Evolutionary conservation across 1,140 invertebrate species (phyloP), one percentile per base, ranked within the genome.

Genomic region (Adoxophyes honmai): DNA sequence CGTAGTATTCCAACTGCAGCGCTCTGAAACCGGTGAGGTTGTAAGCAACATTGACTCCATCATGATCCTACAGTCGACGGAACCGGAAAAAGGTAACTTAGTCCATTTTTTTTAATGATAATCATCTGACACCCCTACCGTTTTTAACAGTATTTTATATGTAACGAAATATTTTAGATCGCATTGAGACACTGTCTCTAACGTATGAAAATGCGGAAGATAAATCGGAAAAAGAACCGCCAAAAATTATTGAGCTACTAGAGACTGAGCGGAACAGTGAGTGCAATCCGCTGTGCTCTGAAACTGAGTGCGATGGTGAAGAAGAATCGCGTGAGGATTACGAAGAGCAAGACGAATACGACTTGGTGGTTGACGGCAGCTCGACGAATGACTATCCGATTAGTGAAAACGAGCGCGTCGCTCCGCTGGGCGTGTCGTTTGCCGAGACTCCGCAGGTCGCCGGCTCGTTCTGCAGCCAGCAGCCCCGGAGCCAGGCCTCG

Each of bases 241-340:
- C 42, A 18, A 48, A 28, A 21, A 11, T 48, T 14, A 48, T 48
- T 14, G 42, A 48, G 42, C 10, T 48, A 2, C 16, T 11, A 10
- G 42, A 48, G 21, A 28, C 10, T 0, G 21, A 48, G 11, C 42
- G 21, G 11, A 48, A 48, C 21, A 48, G 5, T 15, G 42, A 48
- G 5, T 15, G 42, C n/a, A 48, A 11, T 21, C 18, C 21, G 18
- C 8, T 28, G 9, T 33, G 14, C 6, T 33, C 18, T 7, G n/a
- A 21, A 28, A 21, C 42, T 18, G 42, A n/a, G n/a, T n/a, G n/a
- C n/a, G n/a, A 48, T 10, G 42, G 21, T 28, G 73, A 73, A 59
- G 62, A 72, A n/a, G 48, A 52, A 8, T n/a, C 58, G n/a, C 15
- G 13, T 13, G 16, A 44, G 21, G 42, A 52, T 1, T 10, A 35